Percentiles rank a stretch among this genome's conserved stretches.
Evolutionary conservation across 2,888 invertebrate species (phyloP).

Genomic region (Hartigia nigra): DNA sequence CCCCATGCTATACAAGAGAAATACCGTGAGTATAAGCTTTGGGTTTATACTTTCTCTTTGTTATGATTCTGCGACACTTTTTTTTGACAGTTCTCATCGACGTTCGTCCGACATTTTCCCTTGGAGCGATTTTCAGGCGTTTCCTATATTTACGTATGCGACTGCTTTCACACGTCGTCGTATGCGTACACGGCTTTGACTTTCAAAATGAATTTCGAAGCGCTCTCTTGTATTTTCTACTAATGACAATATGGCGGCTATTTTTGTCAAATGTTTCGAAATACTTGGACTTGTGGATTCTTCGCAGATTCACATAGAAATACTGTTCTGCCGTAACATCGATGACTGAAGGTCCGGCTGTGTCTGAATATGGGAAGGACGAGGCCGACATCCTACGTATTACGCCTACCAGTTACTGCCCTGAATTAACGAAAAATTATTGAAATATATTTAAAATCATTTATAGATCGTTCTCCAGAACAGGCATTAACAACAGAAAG

Average conservation of each 20-base stretch:
- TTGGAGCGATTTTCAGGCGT: constrained; percentile 21
- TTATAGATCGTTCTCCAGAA: not conserved
- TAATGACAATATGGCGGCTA: not conserved
- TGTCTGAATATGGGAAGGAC: constrained; percentile 43
- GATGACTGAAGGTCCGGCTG: constrained; percentile 4
- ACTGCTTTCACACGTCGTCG: not conserved
- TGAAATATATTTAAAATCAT: not conserved
- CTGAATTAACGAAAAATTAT: constrained; percentile 35
- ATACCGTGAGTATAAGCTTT: constrained; percentile 6
- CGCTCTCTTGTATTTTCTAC: not conserved
- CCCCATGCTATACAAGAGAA: constrained; percentile 40
- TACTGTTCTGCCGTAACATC: not conserved
- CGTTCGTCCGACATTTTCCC: constrained; percentile 6
- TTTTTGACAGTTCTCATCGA: constrained; percentile 26
- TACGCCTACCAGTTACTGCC: constrained; percentile 29
- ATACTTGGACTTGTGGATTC: not conserved
- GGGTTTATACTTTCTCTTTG: constrained; percentile 9
- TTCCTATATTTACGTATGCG: not conserved
- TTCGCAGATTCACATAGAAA: not conserved
- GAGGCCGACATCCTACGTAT: constrained; percentile 38
- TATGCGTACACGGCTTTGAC: not conserved
- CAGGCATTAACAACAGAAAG: not conserved
- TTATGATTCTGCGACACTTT: constrained; percentile 15
- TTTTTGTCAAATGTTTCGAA: not conserved
- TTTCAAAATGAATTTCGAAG: not conserved